These are phyloP conservation scores for Stegostoma tigrinum DNA, from an alignment of 2,113 vertebrate genomes.

Conservation along the genomic window DNA sequence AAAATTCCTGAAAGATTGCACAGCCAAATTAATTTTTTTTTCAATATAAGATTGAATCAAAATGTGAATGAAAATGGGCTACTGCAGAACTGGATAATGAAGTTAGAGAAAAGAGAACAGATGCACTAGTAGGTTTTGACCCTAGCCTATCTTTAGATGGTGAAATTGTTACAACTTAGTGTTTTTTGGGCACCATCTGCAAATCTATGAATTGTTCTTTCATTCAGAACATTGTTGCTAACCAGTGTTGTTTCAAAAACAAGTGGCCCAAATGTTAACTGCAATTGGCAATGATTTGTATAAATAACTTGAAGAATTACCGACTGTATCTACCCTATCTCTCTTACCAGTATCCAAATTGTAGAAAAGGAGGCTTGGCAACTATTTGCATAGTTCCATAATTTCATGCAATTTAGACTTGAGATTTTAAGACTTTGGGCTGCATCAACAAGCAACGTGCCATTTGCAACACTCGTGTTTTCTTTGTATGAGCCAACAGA, in stretches of 20 bases:
- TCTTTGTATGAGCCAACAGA: not conserved
- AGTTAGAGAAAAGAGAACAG: not conserved
- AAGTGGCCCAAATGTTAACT: not conserved
- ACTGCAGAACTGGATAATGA: not conserved
- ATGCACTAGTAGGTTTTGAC: not conserved
- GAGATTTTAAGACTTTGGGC: not conserved
- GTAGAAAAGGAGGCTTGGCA: not conserved
- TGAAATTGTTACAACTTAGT: not conserved
- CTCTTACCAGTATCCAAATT: constrained; percentile 3
- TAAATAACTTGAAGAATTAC: not conserved
- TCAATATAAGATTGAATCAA: not conserved
- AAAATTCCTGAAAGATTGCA: not conserved
- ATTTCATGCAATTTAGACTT: not conserved
- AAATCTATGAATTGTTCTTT: not conserved
- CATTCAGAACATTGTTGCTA: not conserved
- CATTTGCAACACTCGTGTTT: not conserved
- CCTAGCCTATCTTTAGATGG: not conserved
- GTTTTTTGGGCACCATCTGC: not conserved
- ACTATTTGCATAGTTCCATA: not conserved
- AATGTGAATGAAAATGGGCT: not conserved
- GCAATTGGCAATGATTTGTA: not conserved
- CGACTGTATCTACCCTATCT: not conserved
- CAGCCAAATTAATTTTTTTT: not conserved
- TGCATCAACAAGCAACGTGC: not conserved
- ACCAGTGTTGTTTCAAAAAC: not conserved